Percentiles rank a stretch among this genome's conserved stretches.
Evolutionary conservation across 2,797 vertebrate species (phyloP).

Genomic region (Scyliorhinus canicula): DNA sequence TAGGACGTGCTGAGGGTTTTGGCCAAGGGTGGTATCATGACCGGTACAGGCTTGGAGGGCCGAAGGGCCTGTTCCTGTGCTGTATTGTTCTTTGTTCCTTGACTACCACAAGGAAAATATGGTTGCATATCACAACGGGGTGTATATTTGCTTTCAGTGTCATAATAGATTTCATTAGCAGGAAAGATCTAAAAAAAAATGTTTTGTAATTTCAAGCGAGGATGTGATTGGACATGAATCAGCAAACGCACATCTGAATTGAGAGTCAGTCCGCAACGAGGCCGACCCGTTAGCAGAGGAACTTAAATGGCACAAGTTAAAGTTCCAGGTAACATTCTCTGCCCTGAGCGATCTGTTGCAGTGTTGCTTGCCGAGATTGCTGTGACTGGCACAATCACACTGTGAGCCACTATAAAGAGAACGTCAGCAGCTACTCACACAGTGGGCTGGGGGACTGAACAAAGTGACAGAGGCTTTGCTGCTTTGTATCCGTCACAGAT

Average conservation of each 20-base stretch:
- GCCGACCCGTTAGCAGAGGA: not conserved
- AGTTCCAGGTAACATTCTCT: not conserved
- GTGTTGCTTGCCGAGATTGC: not conserved
- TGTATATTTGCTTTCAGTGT: too few species aligned
- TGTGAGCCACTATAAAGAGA: not conserved
- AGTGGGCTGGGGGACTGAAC: not conserved
- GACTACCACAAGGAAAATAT: not conserved
- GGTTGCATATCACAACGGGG: too few species aligned
- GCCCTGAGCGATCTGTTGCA: not conserved
- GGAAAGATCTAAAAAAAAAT: too few species aligned
- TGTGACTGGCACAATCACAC: not conserved
- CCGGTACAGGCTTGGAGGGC: too few species aligned
- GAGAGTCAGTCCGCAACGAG: not conserved
- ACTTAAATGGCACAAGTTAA: not conserved
- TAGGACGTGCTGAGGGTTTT: too few species aligned
- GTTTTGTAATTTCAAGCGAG: not conserved
- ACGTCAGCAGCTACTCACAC: not conserved
- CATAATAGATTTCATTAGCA: too few species aligned
- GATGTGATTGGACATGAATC: not conserved
- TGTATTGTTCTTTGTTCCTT: too few species aligned
- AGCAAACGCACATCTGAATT: not conserved
- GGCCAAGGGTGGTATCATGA: too few species aligned
- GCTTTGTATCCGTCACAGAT: too few species aligned
- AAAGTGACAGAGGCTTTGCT: not conserved
- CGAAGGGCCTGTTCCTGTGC: too few species aligned